Percentiles rank a stretch among this genome's conserved stretches.
Conservation (phyloP, 2,888 invertebrate genomes). For the Pandemis cinnamomeana region DNA sequence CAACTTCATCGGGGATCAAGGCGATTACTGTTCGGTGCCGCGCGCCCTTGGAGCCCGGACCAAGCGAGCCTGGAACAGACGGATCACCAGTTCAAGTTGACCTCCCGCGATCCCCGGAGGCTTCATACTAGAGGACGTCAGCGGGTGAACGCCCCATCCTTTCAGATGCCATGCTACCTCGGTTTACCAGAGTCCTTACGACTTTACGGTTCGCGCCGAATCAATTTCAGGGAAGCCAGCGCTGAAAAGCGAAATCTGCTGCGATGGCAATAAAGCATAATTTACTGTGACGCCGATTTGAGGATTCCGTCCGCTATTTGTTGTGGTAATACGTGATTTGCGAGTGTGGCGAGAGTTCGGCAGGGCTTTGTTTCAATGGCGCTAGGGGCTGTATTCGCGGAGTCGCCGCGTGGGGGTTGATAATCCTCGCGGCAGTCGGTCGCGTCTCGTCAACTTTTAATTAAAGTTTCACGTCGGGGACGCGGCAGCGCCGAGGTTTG, state of each 20-base stretch:
- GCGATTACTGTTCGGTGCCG: constrained; percentile 79
- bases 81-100: constrained; percentile 54
- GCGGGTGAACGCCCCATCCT: constrained; percentile 60
- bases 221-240: constrained; percentile 75
- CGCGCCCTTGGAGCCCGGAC: constrained; percentile 59
- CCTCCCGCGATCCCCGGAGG: constrained; percentile 52
- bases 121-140: constrained; percentile 45
- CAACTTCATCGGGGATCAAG: constrained; percentile 79
- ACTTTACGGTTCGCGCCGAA: constrained; percentile 73
- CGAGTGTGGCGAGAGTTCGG: constrained; percentile 55
- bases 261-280: constrained; percentile 64
- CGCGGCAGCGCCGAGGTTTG: neutral
- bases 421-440: constrained; percentile 53
- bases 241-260: constrained; percentile 59
- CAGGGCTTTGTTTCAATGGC: constrained; percentile 49
- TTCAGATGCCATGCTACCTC: constrained; percentile 49
- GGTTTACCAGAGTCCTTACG: constrained; percentile 57
- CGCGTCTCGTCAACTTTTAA: constrained; percentile 67
- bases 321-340: constrained; percentile 80
- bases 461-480: constrained; percentile 59
- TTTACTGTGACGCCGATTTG: constrained; percentile 61
- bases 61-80: constrained; percentile 1
- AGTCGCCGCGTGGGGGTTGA: constrained; percentile 46
- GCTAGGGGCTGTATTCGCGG: constrained; percentile 54
- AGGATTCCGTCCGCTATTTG: constrained; percentile 70